Percentiles rank a stretch among this genome's conserved stretches.
phyloP scores from a whole-genome alignment of 2,113 vertebrate species.

The Isichthys henryi region DNA sequence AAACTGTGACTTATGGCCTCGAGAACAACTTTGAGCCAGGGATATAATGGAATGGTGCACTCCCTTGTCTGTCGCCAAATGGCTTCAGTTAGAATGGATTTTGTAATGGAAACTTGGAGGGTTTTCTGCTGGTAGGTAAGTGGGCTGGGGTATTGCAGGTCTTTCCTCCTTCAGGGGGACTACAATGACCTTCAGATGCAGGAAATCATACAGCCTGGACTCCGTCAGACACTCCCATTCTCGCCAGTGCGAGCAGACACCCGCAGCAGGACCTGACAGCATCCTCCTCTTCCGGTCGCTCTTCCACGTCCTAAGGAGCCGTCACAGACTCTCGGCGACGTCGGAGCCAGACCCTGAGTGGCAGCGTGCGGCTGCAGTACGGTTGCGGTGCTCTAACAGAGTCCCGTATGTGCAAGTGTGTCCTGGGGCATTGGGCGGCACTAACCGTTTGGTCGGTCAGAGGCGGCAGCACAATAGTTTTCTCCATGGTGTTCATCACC shows the following conservation, averaged over 20 bases:
- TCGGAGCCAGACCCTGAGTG: neutral
- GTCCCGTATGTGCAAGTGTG: neutral
- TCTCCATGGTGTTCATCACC: conserved; percentile 99
- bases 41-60: conserved; percentile 65
- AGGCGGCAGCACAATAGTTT: conserved; percentile 87
- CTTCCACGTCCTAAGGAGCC: neutral
- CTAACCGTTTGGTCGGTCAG: conserved; percentile 95
- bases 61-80: conserved; percentile 39
- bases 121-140: conserved; percentile 14
- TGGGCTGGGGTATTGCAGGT: neutral
- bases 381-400: neutral
- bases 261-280: neutral
- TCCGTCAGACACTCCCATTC: neutral
- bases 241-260: neutral
- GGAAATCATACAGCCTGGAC: neutral
- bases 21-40: conserved; percentile 62
- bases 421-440: neutral
- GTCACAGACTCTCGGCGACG: neutral
- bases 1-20: conserved; percentile 33
- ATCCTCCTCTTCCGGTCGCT: neutral
- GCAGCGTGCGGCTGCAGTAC: neutral
- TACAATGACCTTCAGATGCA: neutral
- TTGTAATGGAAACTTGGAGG: conserved; percentile 50
- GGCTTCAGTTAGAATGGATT: conserved; percentile 40
- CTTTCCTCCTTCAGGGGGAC: neutral